phyloP scores from a whole-genome alignment of 2,797 vertebrate genomes.

The Cossypha niveicapilla region DNA sequence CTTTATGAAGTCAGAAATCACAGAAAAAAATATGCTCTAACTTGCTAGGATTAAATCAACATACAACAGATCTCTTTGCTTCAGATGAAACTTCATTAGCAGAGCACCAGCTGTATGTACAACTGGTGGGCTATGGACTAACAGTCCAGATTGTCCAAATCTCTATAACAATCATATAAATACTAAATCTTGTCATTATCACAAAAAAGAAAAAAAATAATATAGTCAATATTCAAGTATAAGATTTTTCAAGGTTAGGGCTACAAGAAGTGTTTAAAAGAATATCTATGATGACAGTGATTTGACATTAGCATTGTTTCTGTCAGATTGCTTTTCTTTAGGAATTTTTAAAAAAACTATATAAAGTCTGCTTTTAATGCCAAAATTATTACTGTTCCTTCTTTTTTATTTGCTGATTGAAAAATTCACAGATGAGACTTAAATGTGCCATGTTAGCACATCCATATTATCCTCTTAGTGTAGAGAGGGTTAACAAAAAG shows the following conservation, averaged over 20 bases:
- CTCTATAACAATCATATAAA: neutral
- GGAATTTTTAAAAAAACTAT: neutral
- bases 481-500: neutral
- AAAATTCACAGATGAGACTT: neutral
- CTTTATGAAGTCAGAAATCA: neutral
- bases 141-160: neutral
- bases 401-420: neutral
- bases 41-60: neutral
- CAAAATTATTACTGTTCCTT: neutral
- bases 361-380: neutral
- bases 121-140: neutral
- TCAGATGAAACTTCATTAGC: neutral
- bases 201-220: neutral
- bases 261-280: neutral
- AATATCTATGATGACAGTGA: neutral
- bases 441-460: neutral
- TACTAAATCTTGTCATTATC: neutral
- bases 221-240: neutral
- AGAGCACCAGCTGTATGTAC: neutral
- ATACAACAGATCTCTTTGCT: neutral
- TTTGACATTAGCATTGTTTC: neutral
- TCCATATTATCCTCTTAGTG: neutral
- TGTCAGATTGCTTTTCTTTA: neutral
- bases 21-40: neutral
- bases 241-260: neutral